Percentiles rank a stretch among this genome's conserved stretches.
Conservation (phyloP, 2,888 invertebrate species). For the Zhuqinia jingwanae region DNA sequence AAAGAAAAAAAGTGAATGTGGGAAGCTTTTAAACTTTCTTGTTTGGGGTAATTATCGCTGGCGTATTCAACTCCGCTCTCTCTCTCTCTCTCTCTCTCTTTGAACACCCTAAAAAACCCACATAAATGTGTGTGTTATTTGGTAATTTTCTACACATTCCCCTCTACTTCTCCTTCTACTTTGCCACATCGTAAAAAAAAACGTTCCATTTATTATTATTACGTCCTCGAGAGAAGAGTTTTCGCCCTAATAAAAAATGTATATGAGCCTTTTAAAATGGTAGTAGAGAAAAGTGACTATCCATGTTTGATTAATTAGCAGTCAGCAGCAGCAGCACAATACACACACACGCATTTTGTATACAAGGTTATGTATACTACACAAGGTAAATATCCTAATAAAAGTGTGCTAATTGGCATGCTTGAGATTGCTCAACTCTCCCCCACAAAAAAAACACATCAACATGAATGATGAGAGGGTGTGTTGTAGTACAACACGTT, state of each 20-base stretch:
- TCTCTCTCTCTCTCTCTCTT: too few species aligned
- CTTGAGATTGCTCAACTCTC: not conserved
- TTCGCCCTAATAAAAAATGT: not conserved
- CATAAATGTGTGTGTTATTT: not conserved
- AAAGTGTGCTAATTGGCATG: slow-evolving; percentile 30
- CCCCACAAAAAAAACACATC: not conserved
- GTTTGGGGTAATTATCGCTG: slow-evolving; percentile 31
- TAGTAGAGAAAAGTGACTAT: not conserved
- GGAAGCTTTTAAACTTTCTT: slow-evolving; percentile 33
- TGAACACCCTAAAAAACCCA: not conserved
- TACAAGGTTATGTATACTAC: too few species aligned
- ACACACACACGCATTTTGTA: too few species aligned
- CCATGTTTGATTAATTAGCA: slow-evolving; percentile 23
- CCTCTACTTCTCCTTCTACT: not conserved
- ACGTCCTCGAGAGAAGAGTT: not conserved
- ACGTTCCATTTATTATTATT: not conserved
- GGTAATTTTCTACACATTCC: not conserved
- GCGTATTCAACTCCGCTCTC: not conserved
- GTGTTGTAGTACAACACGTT: not conserved
- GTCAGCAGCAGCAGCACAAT: not conserved
- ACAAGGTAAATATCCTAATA: slow-evolving; percentile 1
- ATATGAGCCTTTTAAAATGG: not conserved
- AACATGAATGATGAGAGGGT: too few species aligned
- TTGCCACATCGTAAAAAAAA: not conserved
- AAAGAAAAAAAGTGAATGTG: not conserved